Evolutionary conservation across 2,888 invertebrate species (phyloP), one percentile per base, ranked within the genome.

Genomic region (Yponomeuta cagnagella): DNA sequence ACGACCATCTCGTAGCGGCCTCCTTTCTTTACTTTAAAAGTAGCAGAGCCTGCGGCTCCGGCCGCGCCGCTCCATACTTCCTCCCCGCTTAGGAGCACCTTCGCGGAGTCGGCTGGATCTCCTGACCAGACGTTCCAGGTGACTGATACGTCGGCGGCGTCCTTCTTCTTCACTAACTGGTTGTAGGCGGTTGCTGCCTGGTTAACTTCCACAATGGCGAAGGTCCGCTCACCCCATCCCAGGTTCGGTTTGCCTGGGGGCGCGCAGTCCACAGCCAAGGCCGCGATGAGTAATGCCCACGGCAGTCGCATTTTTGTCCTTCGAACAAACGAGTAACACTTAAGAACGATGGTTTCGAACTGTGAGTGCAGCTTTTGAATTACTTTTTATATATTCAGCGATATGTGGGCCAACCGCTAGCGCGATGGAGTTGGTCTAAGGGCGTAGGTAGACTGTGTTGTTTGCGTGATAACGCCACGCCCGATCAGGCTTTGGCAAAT

Each of bases 341-440:
- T 85, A 78, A 77, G 83, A 86, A 83, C 68, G 82, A 87, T 74
- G 80, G 77, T 75, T 79, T 74, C 77, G 77, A 78, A 92, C 91
- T 92, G 89, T 84, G 81, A 79, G 76, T 83, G 83, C 80, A 85
- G 80, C 82, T 77, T 75, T 43, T 63, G 76, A 75, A 80, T 81
- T 84, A 82, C 88, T 86, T 85, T 86, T 87, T 92, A 90, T 92
- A 92, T 92, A 90, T 81, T 75, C 78, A 76, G 79, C 74, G 81
- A 79, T 87, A 85, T 81, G 90, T 92, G 89, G 91, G 92, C 82
- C 91, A 90, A 90, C 92, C 92, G 92, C 89, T 90, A 89, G 77
- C 80, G 79, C 76, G 75, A 78, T 78, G 84, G 79, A 82, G 84
- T 85, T 85, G 83, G 87, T 83, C 15, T 58, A 15, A 58, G 52